Evolutionary conservation across 1,140 invertebrate species (phyloP).

Genomic region (Sitophilus oryzae): DNA sequence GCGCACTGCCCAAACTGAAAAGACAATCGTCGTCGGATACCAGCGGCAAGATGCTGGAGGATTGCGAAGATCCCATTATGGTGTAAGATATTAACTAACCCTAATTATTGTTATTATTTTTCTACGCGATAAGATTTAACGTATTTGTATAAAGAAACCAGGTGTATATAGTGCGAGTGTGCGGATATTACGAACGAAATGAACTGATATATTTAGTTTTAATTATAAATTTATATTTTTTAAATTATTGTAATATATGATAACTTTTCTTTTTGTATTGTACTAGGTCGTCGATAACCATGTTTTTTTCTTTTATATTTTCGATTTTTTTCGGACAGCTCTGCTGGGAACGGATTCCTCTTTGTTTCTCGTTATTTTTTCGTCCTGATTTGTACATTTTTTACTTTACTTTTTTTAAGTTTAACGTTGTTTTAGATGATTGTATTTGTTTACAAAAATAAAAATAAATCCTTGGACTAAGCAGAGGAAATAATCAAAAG

Average conservation of each 20-base stretch:
- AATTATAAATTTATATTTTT: conserved; percentile 16
- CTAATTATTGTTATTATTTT: neutral
- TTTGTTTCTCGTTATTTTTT: too few species aligned
- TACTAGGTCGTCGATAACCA: conserved; percentile 8
- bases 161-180: conserved; percentile 16
- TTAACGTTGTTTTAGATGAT: too few species aligned
- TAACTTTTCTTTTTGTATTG: conserved; percentile 10
- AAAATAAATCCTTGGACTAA: too few species aligned
- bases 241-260: conserved; percentile 19
- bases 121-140: neutral
- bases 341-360: too few species aligned
- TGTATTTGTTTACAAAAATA: too few species aligned
- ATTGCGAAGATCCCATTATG: conserved; percentile 44
- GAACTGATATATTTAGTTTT: conserved; percentile 9
- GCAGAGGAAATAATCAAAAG: too few species aligned
- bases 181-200: conserved; percentile 10
- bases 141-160: neutral
- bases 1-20: conserved; percentile 34
- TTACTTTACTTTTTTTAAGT: too few species aligned
- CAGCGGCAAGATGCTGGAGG: conserved; percentile 35
- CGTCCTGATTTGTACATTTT: too few species aligned
- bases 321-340: conserved; percentile 3
- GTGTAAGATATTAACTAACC: conserved; percentile 28
- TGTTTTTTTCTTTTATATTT: conserved; percentile 2
- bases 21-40: conserved; percentile 41